Conservation (phyloP, 2,113 vertebrate species). For the Bos indicus region DNA sequence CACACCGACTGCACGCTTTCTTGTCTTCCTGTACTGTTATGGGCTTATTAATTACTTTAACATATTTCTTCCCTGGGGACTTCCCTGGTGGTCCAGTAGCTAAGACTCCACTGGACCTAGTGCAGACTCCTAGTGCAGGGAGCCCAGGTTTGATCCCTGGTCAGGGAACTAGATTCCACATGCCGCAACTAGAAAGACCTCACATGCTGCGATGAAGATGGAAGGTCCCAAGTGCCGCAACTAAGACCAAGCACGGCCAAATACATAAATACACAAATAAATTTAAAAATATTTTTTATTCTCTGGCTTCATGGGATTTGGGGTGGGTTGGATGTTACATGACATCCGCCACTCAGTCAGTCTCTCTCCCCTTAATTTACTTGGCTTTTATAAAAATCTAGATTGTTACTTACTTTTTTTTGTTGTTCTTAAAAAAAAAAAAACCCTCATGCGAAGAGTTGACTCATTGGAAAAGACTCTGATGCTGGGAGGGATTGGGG, state of each 20-base stretch:
- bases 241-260: rapidly evolving
- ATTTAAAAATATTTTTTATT: background rate
- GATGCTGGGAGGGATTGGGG: too few relatives aligned
- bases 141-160: background rate
- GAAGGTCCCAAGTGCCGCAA: rapidly evolving
- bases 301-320: background rate
- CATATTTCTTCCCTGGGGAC: background rate
- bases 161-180: background rate
- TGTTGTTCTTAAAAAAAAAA: background rate
- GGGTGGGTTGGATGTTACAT: background rate
- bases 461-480: too few relatives aligned
- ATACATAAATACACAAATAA: background rate
- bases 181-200: background rate
- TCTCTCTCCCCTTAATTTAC: background rate
- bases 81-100: background rate
- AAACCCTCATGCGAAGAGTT: too few relatives aligned
- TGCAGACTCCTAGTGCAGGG: background rate
- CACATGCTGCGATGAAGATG: background rate
- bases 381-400: background rate
- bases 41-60: background rate
- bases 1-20: background rate
- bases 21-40: background rate
- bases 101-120: background rate
- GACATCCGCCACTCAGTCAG: too few relatives aligned
- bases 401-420: background rate